These are phyloP conservation scores for Xestoiulus laeticollis DNA, from an alignment of 2,888 invertebrate species.

Conservation along the genomic window DNA sequence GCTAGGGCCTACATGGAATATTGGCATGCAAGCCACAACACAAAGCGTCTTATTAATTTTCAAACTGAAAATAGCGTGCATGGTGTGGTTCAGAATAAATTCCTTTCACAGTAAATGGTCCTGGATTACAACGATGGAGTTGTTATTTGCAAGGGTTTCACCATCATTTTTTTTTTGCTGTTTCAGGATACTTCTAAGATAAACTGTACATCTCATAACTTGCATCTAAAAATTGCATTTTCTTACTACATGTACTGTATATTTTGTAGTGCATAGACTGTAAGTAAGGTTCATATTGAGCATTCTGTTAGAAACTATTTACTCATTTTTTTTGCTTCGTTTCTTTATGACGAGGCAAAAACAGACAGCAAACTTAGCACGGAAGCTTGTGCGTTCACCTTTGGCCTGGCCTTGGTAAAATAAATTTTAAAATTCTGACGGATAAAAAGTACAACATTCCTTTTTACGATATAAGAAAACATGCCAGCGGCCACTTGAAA, in stretches of 20 bases:
- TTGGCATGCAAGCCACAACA: not conserved
- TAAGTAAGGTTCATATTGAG: not conserved
- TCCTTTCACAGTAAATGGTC: not conserved
- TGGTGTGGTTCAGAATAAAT: not conserved
- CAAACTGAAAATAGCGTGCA: not conserved
- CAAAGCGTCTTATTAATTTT: not conserved
- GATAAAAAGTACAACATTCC: slow-evolving; percentile 11
- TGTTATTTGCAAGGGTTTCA: not conserved
- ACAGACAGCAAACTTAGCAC: not conserved
- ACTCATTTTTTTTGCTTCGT: not conserved
- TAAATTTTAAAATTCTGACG: not conserved
- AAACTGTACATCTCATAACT: not conserved
- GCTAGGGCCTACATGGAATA: not conserved
- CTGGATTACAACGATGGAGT: not conserved
- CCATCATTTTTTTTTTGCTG: not conserved
- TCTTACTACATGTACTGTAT: not conserved
- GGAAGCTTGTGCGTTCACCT: slow-evolving; percentile 4
- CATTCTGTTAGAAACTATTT: not conserved
- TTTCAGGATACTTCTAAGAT: not conserved
- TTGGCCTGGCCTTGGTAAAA: not conserved
- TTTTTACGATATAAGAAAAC: slow-evolving; percentile 14
- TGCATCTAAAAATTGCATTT: not conserved
- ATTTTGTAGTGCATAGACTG: not conserved
- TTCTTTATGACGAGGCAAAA: not conserved
- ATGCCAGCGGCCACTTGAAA: slow-evolving; percentile 39